phyloP scores from a whole-genome alignment of 2,113 vertebrate genomes.

The Falco punctatus region DNA sequence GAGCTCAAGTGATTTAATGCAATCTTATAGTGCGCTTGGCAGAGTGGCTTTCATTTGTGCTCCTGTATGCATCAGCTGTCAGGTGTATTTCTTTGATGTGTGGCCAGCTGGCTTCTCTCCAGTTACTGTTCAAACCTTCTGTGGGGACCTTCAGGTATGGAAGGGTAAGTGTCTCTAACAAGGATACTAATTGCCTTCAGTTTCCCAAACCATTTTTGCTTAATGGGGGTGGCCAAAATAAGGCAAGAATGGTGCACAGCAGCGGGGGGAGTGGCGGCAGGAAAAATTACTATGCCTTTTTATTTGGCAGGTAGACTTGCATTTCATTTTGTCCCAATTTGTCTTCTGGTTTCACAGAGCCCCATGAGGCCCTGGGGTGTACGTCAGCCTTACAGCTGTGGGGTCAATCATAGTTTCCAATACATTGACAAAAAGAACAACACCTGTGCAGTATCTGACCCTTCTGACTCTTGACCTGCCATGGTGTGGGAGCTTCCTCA shows the following conservation, averaged over 20 bases:
- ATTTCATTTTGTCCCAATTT: neutral
- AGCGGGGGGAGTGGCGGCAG: neutral
- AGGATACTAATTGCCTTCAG: neutral
- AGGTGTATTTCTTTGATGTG: neutral
- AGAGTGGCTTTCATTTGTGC: neutral
- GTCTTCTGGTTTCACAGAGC: neutral
- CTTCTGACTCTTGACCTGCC: neutral
- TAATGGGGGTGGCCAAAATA: neutral
- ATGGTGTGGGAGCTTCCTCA: neutral
- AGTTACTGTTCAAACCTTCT: neutral
- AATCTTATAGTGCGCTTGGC: neutral
- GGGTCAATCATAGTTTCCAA: neutral
- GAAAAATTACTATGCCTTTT: neutral
- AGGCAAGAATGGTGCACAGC: neutral
- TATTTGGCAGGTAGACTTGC: neutral
- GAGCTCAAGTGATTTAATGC: neutral
- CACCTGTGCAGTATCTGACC: neutral
- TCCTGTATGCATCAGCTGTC: neutral
- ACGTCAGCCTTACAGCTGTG: neutral
- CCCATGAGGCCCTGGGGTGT: rapidly evolving
- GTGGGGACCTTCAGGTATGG: neutral
- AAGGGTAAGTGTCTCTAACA: neutral
- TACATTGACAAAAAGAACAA: neutral
- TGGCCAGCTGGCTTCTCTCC: neutral
- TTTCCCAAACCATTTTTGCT: neutral